Conservation (phyloP, 2,888 invertebrate species). For the Myopa testacea region DNA sequence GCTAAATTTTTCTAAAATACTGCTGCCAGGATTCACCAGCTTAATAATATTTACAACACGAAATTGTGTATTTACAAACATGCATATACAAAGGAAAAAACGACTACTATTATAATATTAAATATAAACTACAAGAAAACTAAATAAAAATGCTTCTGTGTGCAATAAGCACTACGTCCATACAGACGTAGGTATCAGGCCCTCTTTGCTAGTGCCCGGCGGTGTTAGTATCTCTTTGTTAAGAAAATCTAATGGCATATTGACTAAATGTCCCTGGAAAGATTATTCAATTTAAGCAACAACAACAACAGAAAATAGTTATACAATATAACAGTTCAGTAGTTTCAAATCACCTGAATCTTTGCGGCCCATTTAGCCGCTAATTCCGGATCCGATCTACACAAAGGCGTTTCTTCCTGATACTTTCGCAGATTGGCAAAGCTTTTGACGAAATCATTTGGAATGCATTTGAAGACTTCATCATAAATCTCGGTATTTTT, state of each 20-base stretch:
- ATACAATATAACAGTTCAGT: not conserved
- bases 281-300: not conserved
- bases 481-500: conserved; percentile 91
- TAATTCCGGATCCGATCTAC: conserved; percentile 77
- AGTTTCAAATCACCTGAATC: conserved; percentile 72
- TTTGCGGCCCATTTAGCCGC: conserved; percentile 80
- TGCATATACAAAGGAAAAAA: not conserved
- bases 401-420: conserved; percentile 78
- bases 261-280: conserved; percentile 83
- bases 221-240: conserved; percentile 87
- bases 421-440: conserved; percentile 83
- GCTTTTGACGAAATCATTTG: conserved; percentile 83
- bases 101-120: not conserved
- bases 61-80: conserved; percentile 20
- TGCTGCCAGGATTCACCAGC: conserved; percentile 49
- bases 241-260: conserved; percentile 91
- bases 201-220: conserved; percentile 85
- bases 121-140: conserved; percentile 24
- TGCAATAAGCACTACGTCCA: conserved; percentile 78
- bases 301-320: not conserved
- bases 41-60: conserved; percentile 38
- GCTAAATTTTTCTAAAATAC: conserved; percentile 50
- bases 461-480: conserved; percentile 91
- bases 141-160: not conserved
- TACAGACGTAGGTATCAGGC: conserved; percentile 89